Percentiles rank a stretch among this genome's conserved stretches.
These are phyloP conservation scores for Ips typographus DNA, from an alignment of 1,140 invertebrate genomes.

Conservation along the genomic window DNA sequence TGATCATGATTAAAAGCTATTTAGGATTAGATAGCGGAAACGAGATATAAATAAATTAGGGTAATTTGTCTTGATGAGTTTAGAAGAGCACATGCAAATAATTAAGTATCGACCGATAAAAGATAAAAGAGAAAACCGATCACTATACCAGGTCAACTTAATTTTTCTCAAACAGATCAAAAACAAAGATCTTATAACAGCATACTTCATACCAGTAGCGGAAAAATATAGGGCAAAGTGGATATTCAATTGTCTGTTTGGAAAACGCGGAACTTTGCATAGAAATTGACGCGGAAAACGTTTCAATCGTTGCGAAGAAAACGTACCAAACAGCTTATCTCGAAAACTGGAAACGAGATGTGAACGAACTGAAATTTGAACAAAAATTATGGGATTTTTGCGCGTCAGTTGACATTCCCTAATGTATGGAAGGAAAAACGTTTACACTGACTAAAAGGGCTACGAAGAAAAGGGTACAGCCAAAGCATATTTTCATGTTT, in stretches of 20 bases:
- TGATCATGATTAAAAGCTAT: slow-evolving; percentile 5
- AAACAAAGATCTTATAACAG: no score
- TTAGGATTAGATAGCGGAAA: slow-evolving; percentile 13
- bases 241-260: not conserved
- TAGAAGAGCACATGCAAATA: not conserved
- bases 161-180: no score
- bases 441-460: not conserved
- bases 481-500: not conserved
- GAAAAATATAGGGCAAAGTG: no score
- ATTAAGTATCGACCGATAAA: not conserved
- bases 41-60: slow-evolving; percentile 10
- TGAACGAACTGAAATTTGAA: not conserved
- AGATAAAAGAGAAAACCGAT: not conserved
- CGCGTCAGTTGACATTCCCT: not conserved
- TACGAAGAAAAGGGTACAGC: not conserved
- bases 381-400: not conserved
- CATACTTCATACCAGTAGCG: no score
- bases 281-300: not conserved
- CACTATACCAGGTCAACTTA: no score
- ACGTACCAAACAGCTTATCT: not conserved
- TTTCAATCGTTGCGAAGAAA: not conserved
- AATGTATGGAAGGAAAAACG: not conserved
- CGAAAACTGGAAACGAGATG: not conserved
- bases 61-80: not conserved
- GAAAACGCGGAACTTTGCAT: not conserved